phyloP scores from a whole-genome alignment of 2,113 vertebrate species.

The Probosciger aterrimus region DNA sequence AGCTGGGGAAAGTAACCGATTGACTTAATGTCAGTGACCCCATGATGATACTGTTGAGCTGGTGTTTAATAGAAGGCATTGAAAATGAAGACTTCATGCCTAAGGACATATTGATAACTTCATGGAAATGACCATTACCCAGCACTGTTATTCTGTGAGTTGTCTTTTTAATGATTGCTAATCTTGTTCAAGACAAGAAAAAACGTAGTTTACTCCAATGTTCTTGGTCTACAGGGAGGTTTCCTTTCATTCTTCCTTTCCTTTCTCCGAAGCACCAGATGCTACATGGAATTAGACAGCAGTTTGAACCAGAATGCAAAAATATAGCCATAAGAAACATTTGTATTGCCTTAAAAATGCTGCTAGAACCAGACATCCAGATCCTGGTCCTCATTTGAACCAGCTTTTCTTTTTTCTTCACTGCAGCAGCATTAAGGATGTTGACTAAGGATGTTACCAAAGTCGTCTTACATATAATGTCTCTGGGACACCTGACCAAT shows the following conservation, averaged over 20 bases:
- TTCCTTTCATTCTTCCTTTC: constrained; percentile 21
- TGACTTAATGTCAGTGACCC: background rate
- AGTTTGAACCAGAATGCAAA: constrained; percentile 14
- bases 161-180: background rate
- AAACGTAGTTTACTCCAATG: background rate
- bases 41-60: background rate
- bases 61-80: background rate
- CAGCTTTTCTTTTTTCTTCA: background rate
- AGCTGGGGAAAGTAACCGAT: background rate
- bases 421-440: background rate
- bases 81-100: background rate
- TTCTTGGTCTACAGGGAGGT: background rate
- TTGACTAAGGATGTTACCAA: background rate
- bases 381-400: constrained; percentile 1
- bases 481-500: background rate
- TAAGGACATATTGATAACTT: background rate
- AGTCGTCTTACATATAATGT: background rate
- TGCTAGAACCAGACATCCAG: background rate
- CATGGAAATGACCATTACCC: background rate
- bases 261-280: constrained; percentile 23
- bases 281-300: constrained; percentile 24
- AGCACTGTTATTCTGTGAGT: background rate
- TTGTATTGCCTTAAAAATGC: background rate
- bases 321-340: constrained; percentile 3
- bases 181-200: constrained; percentile 21